Percentiles rank a stretch among this genome's conserved stretches.
Evolutionary conservation across 2,888 invertebrate genomes (phyloP).

Genomic region (Epistrophella euchroma): DNA sequence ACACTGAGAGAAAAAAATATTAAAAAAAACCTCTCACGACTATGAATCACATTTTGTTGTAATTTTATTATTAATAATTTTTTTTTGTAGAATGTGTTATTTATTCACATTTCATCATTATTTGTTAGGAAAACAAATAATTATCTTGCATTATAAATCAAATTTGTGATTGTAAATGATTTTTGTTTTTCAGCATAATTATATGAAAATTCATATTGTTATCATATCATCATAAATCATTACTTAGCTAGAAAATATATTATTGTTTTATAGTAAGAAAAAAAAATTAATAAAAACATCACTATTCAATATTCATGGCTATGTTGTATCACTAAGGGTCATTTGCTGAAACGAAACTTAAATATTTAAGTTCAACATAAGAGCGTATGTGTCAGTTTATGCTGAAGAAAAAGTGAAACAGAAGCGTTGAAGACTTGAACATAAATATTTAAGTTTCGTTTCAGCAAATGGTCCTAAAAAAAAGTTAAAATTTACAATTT

Average conservation of each 20-base stretch:
- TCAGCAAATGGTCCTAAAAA: too few species aligned
- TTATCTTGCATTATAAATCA: conserved; percentile 21
- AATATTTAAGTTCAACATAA: too few species aligned
- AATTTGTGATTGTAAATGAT: conserved; percentile 58
- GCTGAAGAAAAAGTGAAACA: too few species aligned
- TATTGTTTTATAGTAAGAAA: conserved; percentile 60
- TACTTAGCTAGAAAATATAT: conserved; percentile 29
- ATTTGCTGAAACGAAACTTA: too few species aligned
- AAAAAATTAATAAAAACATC: conserved; percentile 30
- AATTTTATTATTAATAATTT: neutral
- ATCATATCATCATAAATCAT: conserved; percentile 7
- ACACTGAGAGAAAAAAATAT: conserved; percentile 43
- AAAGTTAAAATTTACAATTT: conserved; percentile 47
- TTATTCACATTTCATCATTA: conserved; percentile 57
- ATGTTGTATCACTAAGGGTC: conserved; percentile 37
- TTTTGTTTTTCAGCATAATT: conserved; percentile 21
- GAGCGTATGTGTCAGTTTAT: too few species aligned
- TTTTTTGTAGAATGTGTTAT: conserved; percentile 59
- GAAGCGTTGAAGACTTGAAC: too few species aligned
- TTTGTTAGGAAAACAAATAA: conserved; percentile 17
- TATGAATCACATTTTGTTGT: conserved; percentile 52
- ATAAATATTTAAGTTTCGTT: too few species aligned
- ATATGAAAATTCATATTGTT: conserved; percentile 21
- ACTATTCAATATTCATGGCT: conserved; percentile 27
- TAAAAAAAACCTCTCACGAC: conserved; percentile 40